These are phyloP conservation scores for Pituophis catenifer DNA, from an alignment of 2,113 vertebrate genomes.

Conservation along the genomic window DNA sequence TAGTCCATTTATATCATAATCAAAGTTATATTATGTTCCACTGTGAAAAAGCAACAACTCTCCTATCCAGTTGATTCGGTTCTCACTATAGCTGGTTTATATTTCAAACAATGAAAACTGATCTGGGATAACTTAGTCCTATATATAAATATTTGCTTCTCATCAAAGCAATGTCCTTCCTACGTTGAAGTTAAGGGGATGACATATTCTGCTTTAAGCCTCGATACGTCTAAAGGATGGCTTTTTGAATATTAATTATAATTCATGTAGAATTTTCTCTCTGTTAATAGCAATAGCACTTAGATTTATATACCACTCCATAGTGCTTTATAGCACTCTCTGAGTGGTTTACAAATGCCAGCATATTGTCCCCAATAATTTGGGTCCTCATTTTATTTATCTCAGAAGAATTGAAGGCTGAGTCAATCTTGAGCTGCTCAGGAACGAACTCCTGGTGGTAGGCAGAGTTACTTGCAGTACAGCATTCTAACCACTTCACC, in stretches of 20 bases:
- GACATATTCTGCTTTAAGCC: neutral
- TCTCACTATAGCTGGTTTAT: neutral
- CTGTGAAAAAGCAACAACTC: neutral
- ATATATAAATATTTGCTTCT: neutral
- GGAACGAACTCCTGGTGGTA: too few relatives aligned
- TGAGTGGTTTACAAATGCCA: too few relatives aligned
- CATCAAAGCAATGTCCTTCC: neutral
- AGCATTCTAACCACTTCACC: too few relatives aligned
- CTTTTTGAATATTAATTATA: slow-evolving; percentile 4
- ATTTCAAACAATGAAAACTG: neutral
- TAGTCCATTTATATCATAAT: neutral
- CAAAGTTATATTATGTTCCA: neutral
- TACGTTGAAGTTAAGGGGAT: neutral
- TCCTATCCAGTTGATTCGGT: neutral
- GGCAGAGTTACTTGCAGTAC: too few relatives aligned
- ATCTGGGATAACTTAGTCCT: neutral
- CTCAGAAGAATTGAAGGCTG: too few relatives aligned
- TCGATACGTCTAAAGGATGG: neutral
- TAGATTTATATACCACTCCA: too few relatives aligned
- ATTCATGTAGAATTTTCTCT: neutral
- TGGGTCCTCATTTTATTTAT: too few relatives aligned
- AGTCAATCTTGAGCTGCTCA: too few relatives aligned
- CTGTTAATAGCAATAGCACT: neutral
- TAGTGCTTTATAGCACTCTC: too few relatives aligned
- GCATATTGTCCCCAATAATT: too few relatives aligned